A percentile compares a stretch with the other conserved stretches of the same genome.
Evolutionary conservation across 2,797 vertebrate species (phyloP).

Genomic region (Myotis planiceps): DNA sequence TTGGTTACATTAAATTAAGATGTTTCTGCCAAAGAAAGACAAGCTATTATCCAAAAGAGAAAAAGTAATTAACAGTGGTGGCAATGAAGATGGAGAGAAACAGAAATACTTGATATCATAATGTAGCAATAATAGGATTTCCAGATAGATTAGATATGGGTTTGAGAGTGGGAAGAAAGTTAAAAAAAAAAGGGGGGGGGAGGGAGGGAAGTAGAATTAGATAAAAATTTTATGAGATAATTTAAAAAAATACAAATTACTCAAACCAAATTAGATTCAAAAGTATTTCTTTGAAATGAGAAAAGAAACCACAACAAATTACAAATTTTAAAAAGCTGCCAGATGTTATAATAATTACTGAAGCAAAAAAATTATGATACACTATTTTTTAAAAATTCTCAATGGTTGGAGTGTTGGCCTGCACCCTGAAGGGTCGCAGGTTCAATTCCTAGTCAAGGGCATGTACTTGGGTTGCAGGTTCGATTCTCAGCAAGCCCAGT

Average conservation of each 20-base stretch:
- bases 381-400: slow-evolving; percentile 53
- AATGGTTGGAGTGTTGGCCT: too few relatives aligned
- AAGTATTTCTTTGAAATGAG: slow-evolving; percentile 53
- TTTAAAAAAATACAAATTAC: slow-evolving; percentile 33
- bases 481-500: not conserved
- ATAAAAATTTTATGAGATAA: slow-evolving; percentile 24
- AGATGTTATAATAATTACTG: slow-evolving; percentile 49
- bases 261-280: slow-evolving; percentile 36
- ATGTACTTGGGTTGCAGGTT: not conserved
- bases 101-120: not conserved
- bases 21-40: not conserved
- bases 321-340: slow-evolving; percentile 59
- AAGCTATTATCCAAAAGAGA: not conserved
- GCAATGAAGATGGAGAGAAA: not conserved
- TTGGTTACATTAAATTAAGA: not conserved
- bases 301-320: slow-evolving; percentile 54
- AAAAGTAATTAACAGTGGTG: not conserved
- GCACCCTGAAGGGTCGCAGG: too few relatives aligned
- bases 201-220: not conserved
- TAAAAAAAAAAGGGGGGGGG: not conserved
- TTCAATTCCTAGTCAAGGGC: not conserved
- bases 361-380: not conserved
- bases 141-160: not conserved
- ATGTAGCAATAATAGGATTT: not conserved
- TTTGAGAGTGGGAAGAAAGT: not conserved